Evolutionary conservation across 2,113 vertebrate genomes (phyloP).

Genomic region (Chloroceryle aenea): DNA sequence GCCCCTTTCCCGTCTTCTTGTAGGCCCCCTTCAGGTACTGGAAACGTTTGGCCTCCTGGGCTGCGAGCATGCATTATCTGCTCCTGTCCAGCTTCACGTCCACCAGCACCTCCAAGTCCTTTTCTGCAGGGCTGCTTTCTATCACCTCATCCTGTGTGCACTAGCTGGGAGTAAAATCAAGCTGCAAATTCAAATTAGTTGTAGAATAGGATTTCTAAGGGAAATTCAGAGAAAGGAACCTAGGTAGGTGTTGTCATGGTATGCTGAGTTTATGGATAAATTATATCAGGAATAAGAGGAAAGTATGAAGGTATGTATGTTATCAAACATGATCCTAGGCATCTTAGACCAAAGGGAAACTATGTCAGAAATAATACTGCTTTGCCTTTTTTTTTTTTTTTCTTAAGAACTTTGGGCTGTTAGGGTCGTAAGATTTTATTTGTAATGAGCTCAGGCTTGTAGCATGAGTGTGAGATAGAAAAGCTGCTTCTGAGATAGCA

Average conservation of each 20-base stretch:
- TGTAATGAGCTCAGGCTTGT: background rate
- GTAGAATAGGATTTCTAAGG: background rate
- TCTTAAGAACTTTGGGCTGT: background rate
- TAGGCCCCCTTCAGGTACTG: too few relatives aligned
- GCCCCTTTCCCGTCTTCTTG: too few relatives aligned
- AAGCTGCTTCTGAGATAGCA: background rate
- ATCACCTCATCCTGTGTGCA: accelerated
- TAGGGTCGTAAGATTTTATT: background rate
- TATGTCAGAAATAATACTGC: background rate
- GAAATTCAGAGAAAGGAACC: background rate
- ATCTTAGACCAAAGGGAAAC: background rate
- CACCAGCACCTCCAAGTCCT: too few relatives aligned
- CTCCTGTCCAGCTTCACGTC: too few relatives aligned
- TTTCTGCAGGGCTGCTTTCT: too few relatives aligned
- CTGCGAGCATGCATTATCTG: too few relatives aligned
- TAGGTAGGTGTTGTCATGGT: background rate
- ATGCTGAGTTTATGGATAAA: background rate
- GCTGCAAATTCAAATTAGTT: background rate
- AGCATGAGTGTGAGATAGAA: background rate
- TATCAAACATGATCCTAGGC: background rate
- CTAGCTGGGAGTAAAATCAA: background rate
- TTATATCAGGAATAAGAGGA: background rate
- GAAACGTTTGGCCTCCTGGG: too few relatives aligned
- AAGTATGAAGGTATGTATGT: background rate
- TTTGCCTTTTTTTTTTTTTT: background rate